Percentiles rank a stretch among this genome's conserved stretches.
phyloP scores from a whole-genome alignment of 2,888 invertebrate genomes.

The Dusona sp. region DNA sequence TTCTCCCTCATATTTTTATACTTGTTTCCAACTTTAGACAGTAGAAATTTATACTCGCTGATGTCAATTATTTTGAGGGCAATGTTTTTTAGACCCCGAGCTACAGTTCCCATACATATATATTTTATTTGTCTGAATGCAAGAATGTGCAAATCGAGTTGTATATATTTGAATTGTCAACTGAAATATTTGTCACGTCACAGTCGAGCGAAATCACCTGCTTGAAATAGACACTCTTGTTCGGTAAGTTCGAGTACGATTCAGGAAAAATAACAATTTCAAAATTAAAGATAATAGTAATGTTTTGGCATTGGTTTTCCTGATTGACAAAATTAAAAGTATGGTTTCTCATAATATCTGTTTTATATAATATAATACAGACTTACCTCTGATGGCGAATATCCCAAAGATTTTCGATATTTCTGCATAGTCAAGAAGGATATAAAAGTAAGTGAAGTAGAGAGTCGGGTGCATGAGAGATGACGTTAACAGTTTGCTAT shows the following conservation, averaged over 20 bases:
- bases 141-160: not conserved
- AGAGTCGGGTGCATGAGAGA: slow-evolving; percentile 37
- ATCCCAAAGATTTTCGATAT: not conserved
- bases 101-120: not conserved
- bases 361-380: not conserved
- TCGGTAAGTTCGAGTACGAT: not conserved
- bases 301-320: not conserved
- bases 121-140: not conserved
- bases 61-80: not conserved
- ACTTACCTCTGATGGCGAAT: no score
- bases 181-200: not conserved
- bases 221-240: not conserved
- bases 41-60: not conserved
- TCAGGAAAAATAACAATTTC: not conserved
- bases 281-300: not conserved
- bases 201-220: not conserved
- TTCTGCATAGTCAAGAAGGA: not conserved
- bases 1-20: slow-evolving; percentile 2
- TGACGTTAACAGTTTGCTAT: slow-evolving; percentile 21
- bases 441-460: not conserved
- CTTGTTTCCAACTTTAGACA: not conserved
- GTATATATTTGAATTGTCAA: not conserved
- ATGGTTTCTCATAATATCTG: not conserved
- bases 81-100: not conserved
- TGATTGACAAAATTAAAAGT: not conserved